These are phyloP conservation scores for Chesias legatella DNA, from an alignment of 2,888 invertebrate species.

Conservation along the genomic window DNA sequence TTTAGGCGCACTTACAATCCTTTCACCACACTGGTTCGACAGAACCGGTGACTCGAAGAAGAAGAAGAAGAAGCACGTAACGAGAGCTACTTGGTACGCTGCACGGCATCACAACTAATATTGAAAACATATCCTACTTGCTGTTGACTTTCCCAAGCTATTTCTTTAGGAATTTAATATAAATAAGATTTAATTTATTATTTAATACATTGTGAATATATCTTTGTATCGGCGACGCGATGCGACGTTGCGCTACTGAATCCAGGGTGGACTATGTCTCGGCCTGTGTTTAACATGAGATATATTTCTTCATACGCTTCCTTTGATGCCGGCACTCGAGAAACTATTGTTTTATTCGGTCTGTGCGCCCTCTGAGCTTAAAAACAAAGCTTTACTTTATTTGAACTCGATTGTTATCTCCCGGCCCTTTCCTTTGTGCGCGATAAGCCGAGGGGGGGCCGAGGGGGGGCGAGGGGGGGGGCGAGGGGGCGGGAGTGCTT, in stretches of 20 bases:
- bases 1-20: no score
- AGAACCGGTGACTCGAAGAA: no score
- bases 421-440: constrained; percentile 35
- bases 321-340: constrained; percentile 21
- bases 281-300: constrained; percentile 19
- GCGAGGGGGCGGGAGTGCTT: constrained; percentile 9
- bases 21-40: no score
- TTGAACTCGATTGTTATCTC: constrained; percentile 44
- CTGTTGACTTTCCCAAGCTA: no score
- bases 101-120: no score
- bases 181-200: no score
- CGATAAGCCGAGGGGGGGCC: constrained; percentile 36
- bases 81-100: no score
- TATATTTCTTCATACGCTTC: constrained; percentile 18
- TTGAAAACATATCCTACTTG: no score
- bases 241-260: background rate
- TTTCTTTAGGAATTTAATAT: no score
- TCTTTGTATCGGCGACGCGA: no score
- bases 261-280: background rate
- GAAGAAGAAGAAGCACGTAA: no score
- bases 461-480: background rate
- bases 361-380: constrained; percentile 27
- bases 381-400: constrained; percentile 48
- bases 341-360: constrained; percentile 32
- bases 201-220: no score